phyloP scores from a whole-genome alignment of 2,797 vertebrate species.

The Brachymystax lenok region DNA sequence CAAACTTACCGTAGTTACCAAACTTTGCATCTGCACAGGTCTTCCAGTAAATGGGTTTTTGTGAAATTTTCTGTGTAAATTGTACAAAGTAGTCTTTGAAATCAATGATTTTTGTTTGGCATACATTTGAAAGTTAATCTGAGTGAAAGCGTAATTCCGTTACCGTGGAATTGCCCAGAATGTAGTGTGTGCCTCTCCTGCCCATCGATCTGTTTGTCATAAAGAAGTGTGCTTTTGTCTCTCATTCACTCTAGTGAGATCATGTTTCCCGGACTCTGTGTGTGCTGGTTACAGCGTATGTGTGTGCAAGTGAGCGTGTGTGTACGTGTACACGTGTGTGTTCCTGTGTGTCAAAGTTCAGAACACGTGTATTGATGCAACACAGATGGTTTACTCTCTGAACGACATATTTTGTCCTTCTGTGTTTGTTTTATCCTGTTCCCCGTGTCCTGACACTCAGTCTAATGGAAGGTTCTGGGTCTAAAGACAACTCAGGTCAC shows the following conservation, averaged over 20 bases:
- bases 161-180: neutral
- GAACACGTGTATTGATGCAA: neutral
- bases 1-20: too few species aligned
- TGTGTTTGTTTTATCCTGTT: neutral
- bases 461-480: too few species aligned
- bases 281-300: neutral
- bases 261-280: too few species aligned
- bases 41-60: too few species aligned
- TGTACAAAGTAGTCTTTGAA: too few species aligned
- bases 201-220: constrained; percentile 1
- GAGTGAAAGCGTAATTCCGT: too few species aligned
- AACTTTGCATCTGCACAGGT: too few species aligned
- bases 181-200: neutral
- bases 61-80: too few species aligned
- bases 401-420: too few species aligned
- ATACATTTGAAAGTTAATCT: neutral
- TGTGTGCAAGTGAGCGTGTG: neutral
- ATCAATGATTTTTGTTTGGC: neutral
- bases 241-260: neutral
- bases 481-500: too few species aligned
- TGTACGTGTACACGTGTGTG: neutral
- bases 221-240: neutral
- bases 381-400: neutral
- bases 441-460: neutral
- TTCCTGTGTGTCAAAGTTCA: neutral